phyloP scores from a whole-genome alignment of 35 echinoderm and acorn worm genomes.

The Lytechinus pictus region DNA sequence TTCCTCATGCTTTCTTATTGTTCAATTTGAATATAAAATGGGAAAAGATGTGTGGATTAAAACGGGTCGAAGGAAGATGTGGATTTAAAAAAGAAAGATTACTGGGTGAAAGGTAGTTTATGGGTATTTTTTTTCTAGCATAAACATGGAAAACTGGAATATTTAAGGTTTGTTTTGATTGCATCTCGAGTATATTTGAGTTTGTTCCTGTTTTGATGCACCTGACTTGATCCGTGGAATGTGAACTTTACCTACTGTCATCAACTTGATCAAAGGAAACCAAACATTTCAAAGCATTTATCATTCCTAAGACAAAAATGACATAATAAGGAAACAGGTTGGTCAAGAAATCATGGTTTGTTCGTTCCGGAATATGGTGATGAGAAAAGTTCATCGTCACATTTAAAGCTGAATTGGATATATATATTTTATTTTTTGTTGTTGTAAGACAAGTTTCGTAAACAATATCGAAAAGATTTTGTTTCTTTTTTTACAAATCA shows the following conservation, averaged over 20 bases:
- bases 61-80: background rate
- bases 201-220: background rate
- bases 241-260: background rate
- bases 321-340: background rate
- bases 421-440: no score
- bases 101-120: background rate
- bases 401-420: background rate
- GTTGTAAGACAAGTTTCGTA: no score
- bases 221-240: background rate
- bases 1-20: background rate
- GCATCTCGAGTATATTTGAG: background rate
- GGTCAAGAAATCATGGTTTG: background rate
- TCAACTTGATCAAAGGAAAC: background rate
- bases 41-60: background rate
- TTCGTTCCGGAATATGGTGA: background rate
- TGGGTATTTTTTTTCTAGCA: background rate
- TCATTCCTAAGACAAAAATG: background rate
- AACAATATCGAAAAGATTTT: no score
- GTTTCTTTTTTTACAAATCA: no score
- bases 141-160: background rate
- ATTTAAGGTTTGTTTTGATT: background rate
- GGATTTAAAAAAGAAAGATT: background rate
- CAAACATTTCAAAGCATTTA: background rate
- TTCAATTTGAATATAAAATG: background rate
- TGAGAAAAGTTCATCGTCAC: background rate